Percentiles rank a stretch among this genome's conserved stretches.
phyloP scores from a whole-genome alignment of 2,113 vertebrate genomes.

The Vicugna pacos region DNA sequence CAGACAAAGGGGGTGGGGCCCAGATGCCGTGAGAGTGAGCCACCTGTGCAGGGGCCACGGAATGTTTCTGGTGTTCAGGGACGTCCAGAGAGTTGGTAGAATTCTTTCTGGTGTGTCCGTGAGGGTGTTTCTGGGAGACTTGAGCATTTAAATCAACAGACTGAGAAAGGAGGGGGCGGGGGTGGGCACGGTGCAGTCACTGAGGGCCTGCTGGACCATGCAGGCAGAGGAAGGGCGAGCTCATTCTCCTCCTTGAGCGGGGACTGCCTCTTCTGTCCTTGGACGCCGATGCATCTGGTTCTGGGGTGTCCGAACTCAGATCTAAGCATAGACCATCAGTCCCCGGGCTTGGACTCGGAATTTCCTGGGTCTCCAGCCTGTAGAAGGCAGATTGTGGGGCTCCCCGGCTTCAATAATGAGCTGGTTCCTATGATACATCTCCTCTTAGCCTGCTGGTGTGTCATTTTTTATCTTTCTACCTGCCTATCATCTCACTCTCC shows the following conservation, averaged over 20 bases:
- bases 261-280: no score
- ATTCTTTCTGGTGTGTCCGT: not conserved
- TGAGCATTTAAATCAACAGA: not conserved
- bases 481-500: not conserved
- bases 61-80: not conserved
- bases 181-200: not conserved
- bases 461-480: not conserved
- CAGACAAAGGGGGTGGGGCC: not conserved
- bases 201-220: not conserved
- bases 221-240: not conserved
- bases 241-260: no score
- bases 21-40: not conserved
- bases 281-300: no score
- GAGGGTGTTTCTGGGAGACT: not conserved
- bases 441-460: not conserved
- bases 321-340: no score
- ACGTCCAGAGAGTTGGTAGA: not conserved
- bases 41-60: accelerated
- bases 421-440: no score
- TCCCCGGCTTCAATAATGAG: no score
- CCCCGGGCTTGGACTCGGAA: no score
- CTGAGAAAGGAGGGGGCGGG: not conserved
- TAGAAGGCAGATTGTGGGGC: no score
- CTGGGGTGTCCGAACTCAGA: no score
- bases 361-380: no score